Evolutionary conservation across 2,113 vertebrate genomes (phyloP), one percentile per base, ranked within the genome.

Genomic region (Micromys minutus): DNA sequence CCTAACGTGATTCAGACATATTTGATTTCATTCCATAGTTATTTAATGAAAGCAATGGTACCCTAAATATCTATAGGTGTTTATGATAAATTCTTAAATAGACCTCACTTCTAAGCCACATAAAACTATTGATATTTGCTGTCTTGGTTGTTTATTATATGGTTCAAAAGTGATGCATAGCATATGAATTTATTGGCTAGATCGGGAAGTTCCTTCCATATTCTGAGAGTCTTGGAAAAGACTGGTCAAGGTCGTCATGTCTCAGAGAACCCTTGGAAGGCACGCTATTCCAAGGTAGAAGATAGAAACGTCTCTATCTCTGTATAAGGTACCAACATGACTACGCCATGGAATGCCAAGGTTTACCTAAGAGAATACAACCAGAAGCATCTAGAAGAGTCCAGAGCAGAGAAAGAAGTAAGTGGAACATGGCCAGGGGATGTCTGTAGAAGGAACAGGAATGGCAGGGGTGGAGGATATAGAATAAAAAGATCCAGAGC

Each of bases 11-110:
- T 74, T 36, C 81, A 17, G 6, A 94, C 74, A 96, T 61, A 31
- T 42, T n/a, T 39, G 2, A 85, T 19, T 69, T 94, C 47, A n/a
- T 16, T 81, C 11, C 0, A 0, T 15, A 36, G 34, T 61, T 36
- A 65, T 71, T 86, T 77, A 71, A 88, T 50, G 34, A 72, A 95
- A 90, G n/a, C 19, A 45, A 86, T 61, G 42, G 31, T 55, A 65
- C 7, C 61, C 50, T 79, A 59, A 90, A 57, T 75, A 34, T 21
- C 83, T 89, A 39, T 92, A 75, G 39, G 7, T 83, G 50, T 90
- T 89, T 75, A 61, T 39, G 26, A 96, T 42, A 16, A 9, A 67
- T 16, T 36, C 61, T 81, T 84, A 95, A 87, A 39, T 72, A 94
- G 19, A 59, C 92, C 76, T 95, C 52, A 76, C 36, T 76, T 85